Conservation (phyloP, 2,797 vertebrate genomes). For the Erpetoichthys calabaricus region DNA sequence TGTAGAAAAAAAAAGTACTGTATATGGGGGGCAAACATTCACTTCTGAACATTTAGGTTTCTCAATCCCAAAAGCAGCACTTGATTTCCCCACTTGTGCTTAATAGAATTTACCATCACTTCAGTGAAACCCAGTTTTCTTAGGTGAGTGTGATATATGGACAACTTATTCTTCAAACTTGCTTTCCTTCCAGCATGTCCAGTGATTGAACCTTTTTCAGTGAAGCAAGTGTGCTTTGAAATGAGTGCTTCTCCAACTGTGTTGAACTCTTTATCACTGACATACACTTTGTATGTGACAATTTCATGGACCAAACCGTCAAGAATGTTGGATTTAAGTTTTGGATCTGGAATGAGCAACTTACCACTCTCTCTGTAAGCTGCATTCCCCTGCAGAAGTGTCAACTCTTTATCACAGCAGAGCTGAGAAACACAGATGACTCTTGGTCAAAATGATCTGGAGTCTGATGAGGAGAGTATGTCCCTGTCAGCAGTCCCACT, state of each 20-base stretch:
- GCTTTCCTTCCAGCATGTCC: no score
- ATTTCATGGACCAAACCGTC: conserved; percentile 18
- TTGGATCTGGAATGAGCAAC: conserved; percentile 12
- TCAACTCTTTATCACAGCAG: conserved; percentile 15
- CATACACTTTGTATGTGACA: no score
- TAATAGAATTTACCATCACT: conserved; percentile 14
- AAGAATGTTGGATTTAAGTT: conserved; percentile 19
- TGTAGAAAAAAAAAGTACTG: no score
- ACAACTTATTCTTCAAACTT: no score
- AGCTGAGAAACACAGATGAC: conserved; percentile 16
- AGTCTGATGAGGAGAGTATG: no score
- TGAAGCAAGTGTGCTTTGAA: no score
- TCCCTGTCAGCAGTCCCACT: no score
- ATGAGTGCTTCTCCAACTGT: no score
- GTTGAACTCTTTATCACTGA: no score
- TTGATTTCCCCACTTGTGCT: conserved; percentile 13
- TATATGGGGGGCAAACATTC: no score
- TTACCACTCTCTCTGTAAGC: conserved; percentile 8
- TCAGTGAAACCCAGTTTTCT: conserved; percentile 13
- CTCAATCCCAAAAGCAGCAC: conserved; percentile 16
- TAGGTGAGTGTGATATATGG: no score
- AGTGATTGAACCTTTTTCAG: no score
- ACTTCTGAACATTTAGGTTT: conserved; percentile 12
- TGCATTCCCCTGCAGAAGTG: conserved; percentile 15
- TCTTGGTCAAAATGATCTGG: conserved; percentile 9